Percentiles rank a stretch among this genome's conserved stretches.
Conservation (phyloP, 1,140 invertebrate genomes). For the Paracyclopina nana region DNA sequence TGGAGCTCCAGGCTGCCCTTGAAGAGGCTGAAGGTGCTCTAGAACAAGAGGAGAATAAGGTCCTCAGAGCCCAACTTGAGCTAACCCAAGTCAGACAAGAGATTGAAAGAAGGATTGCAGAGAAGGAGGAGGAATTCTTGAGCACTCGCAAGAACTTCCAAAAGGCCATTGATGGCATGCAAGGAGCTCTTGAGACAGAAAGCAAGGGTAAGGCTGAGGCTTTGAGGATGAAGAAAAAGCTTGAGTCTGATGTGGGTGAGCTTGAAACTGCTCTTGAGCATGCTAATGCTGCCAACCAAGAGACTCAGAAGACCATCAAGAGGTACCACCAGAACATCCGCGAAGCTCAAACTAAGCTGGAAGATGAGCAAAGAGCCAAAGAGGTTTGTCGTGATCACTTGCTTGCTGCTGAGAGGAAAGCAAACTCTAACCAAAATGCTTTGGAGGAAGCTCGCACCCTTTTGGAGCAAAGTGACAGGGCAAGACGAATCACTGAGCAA, state of each 20-base stretch:
- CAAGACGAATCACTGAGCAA: conserved; percentile 65
- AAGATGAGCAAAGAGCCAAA: conserved; percentile 34
- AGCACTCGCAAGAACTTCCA: conserved; percentile 31
- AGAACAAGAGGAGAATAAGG: conserved; percentile 48
- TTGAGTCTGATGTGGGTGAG: conserved; percentile 98
- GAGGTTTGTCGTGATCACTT: conserved; percentile 44
- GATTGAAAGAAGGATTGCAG: conserved; percentile 39
- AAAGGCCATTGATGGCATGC: conserved; percentile 34
- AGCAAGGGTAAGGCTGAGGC: conserved; percentile 36
- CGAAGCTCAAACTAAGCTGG: conserved; percentile 37
- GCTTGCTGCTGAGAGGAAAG: conserved; percentile 34
- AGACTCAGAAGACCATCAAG: conserved; percentile 41
- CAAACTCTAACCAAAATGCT: conserved; percentile 31
- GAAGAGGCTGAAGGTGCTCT: conserved; percentile 58
- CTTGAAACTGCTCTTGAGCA: conserved; percentile 53
- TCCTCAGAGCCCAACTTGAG: conserved; percentile 35
- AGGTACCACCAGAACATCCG: conserved; percentile 37
- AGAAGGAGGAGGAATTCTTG: conserved; percentile 45
- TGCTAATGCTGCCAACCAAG: conserved; percentile 35
- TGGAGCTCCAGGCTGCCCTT: conserved; percentile 26
- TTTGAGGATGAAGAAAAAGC: conserved; percentile 92
- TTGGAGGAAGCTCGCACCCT: conserved; percentile 33
- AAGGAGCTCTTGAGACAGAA: conserved; percentile 36
- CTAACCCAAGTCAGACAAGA: conserved; percentile 49
- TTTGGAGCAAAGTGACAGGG: conserved; percentile 51